These are phyloP conservation scores for Thaumetopoea pityocampa DNA, from an alignment of 1,140 invertebrate genomes.

Conservation along the genomic window DNA sequence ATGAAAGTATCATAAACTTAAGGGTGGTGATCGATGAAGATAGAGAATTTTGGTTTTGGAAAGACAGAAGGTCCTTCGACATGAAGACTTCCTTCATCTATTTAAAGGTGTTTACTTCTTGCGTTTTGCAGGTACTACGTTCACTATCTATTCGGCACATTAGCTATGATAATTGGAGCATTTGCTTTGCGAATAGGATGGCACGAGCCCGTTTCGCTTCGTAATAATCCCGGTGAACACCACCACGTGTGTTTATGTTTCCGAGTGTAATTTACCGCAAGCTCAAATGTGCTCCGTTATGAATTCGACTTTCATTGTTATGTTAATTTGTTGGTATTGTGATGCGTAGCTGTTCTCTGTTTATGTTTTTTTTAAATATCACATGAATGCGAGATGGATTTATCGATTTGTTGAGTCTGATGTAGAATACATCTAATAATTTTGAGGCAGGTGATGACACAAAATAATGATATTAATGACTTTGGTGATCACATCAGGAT, in stretches of 20 bases:
- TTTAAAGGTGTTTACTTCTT: conserved; percentile 27
- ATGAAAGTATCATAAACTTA: too few species aligned
- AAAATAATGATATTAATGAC: too few species aligned
- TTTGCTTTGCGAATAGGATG: conserved; percentile 55
- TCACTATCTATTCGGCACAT: conserved; percentile 44
- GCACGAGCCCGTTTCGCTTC: conserved; percentile 33
- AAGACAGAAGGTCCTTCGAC: too few species aligned
- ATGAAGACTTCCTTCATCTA: too few species aligned
- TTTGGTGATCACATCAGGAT: too few species aligned
- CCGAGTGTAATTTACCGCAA: conserved; percentile 30
- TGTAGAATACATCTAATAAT: too few species aligned
- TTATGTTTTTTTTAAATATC: background rate
- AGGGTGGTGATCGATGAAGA: too few species aligned
- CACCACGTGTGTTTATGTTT: conserved; percentile 27
- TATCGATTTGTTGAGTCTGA: too few species aligned
- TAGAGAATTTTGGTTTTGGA: too few species aligned
- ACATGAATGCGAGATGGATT: too few species aligned
- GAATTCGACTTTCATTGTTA: conserved; percentile 18
- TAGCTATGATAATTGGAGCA: conserved; percentile 68
- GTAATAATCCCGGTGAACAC: conserved; percentile 38
- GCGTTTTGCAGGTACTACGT: conserved; percentile 26
- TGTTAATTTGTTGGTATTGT: conserved; percentile 7
- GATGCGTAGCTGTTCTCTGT: background rate
- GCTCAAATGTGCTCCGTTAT: conserved; percentile 13
- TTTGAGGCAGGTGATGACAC: too few species aligned